A percentile compares a stretch with the other conserved stretches of the same genome.
These are phyloP conservation scores for Pseudorectes ferrugineus DNA, from an alignment of 2,113 vertebrate species.

Conservation along the genomic window DNA sequence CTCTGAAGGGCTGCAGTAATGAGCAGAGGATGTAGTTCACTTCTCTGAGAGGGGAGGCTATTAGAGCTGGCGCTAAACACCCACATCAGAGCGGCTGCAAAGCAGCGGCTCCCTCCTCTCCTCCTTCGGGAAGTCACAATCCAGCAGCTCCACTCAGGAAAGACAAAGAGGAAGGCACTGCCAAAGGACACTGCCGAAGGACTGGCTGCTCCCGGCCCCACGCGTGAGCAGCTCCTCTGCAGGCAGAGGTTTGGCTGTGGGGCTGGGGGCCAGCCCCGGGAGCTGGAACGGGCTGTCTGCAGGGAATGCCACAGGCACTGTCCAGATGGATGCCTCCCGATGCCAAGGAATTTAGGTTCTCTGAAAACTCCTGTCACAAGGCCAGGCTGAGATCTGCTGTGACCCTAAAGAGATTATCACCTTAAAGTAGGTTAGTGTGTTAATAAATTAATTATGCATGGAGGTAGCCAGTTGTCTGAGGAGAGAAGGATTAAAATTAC, in stretches of 20 bases:
- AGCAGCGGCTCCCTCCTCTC: slow-evolving; percentile 12
- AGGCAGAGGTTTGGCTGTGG: accelerated
- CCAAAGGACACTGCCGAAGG: background rate
- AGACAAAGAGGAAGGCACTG: background rate
- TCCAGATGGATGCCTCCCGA: accelerated
- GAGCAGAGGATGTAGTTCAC: slow-evolving; percentile 48
- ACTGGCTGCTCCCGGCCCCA: background rate
- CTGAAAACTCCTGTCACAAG: background rate
- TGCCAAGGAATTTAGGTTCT: background rate
- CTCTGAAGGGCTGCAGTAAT: slow-evolving; percentile 50
- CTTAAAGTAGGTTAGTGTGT: slow-evolving; percentile 62
- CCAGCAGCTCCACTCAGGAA: background rate
- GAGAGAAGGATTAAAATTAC: slow-evolving; percentile 55
- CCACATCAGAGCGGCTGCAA: slow-evolving; percentile 29
- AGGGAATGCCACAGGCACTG: accelerated
- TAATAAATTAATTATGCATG: slow-evolving; percentile 55
- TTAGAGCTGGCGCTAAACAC: slow-evolving; percentile 58
- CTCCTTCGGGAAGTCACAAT: background rate
- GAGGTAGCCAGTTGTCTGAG: slow-evolving; percentile 35
- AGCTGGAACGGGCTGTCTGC: accelerated
- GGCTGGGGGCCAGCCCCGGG: background rate
- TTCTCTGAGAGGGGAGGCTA: slow-evolving; percentile 51
- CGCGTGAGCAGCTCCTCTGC: accelerated
- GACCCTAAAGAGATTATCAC: slow-evolving; percentile 31
- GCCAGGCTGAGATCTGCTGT: background rate